Conservation (phyloP, 92 coral and sea anemone genomes). For the Blastomussa wellsi region DNA sequence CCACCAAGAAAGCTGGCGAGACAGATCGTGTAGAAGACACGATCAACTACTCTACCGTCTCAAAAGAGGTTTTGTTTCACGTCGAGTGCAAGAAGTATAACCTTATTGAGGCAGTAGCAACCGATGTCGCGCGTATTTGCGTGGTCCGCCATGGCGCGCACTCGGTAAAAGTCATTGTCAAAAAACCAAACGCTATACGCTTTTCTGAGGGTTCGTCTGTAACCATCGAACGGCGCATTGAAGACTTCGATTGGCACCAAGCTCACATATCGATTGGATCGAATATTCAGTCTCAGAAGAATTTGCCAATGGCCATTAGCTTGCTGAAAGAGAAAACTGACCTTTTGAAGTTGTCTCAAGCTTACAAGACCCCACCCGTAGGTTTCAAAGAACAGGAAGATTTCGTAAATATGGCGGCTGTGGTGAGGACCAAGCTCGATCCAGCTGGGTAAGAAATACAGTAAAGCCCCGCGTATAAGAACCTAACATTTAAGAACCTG, state of each 20-base stretch:
- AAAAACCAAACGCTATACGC: slow-evolving; percentile 62
- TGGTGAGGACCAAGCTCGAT: slow-evolving; percentile 55
- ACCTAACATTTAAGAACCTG: too few relatives aligned
- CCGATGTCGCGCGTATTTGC: slow-evolving; percentile 77
- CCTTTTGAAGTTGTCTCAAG: slow-evolving; percentile 51
- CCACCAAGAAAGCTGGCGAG: slow-evolving; percentile 56
- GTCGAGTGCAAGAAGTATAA: slow-evolving; percentile 70
- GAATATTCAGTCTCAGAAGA: slow-evolving; percentile 56
- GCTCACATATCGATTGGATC: slow-evolving; percentile 73
- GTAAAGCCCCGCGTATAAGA: too few relatives aligned
- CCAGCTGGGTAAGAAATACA: slow-evolving; percentile 59
- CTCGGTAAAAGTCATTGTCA: slow-evolving; percentile 61
- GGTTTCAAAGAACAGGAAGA: slow-evolving; percentile 50
- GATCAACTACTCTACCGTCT: slow-evolving; percentile 48
- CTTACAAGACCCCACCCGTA: slow-evolving; percentile 63
- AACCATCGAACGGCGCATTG: slow-evolving; percentile 51
- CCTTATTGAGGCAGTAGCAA: slow-evolving; percentile 72
- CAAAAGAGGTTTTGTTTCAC: slow-evolving; percentile 60
- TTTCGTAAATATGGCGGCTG: slow-evolving; percentile 69
- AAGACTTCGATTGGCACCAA: slow-evolving; percentile 60
- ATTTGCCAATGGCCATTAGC: slow-evolving; percentile 47
- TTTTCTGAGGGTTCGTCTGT: slow-evolving; percentile 61
- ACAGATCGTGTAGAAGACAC: slow-evolving; percentile 64
- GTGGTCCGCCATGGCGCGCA: slow-evolving; percentile 55
- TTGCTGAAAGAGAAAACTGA: slow-evolving; percentile 43